phyloP scores from a whole-genome alignment of 2,888 invertebrate species.

The Amphipoea lucens region DNA sequence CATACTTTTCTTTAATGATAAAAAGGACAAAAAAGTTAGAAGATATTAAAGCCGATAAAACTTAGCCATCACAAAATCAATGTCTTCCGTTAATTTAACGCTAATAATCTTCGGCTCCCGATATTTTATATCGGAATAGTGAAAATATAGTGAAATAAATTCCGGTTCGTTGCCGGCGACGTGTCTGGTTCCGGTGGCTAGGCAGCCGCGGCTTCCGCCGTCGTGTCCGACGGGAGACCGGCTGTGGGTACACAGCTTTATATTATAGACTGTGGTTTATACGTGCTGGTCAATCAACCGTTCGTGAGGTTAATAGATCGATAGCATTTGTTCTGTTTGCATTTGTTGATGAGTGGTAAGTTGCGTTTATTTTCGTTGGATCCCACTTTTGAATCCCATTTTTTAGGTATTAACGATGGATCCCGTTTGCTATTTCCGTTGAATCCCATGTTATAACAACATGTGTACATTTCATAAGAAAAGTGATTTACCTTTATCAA shows the following conservation, averaged over 20 bases:
- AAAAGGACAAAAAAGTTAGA: slow-evolving; percentile 1
- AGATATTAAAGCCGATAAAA: not conserved
- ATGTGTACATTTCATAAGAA: too few relatives aligned
- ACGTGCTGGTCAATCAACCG: slow-evolving; percentile 1
- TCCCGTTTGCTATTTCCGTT: too few relatives aligned
- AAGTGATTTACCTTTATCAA: too few relatives aligned
- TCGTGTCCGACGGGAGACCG: slow-evolving; percentile 41
- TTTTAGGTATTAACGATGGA: too few relatives aligned
- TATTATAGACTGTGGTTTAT: not conserved
- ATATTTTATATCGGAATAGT: slow-evolving; percentile 59
- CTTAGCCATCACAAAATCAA: slow-evolving; percentile 14
- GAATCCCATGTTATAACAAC: too few relatives aligned
- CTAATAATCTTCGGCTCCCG: slow-evolving; percentile 47
- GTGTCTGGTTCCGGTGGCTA: slow-evolving; percentile 73
- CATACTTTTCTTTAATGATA: not conserved
- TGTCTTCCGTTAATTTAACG: slow-evolving; percentile 60
- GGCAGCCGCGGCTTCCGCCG: slow-evolving; percentile 73
- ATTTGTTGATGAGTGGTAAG: not conserved
- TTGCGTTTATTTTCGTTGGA: too few relatives aligned
- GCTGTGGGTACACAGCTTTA: slow-evolving; percentile 11
- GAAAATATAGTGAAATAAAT: slow-evolving; percentile 68
- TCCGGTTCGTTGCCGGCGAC: slow-evolving; percentile 68
- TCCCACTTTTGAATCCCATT: too few relatives aligned
- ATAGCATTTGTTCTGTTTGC: not conserved
- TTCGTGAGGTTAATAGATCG: not conserved